Evolutionary conservation across 2,888 invertebrate genomes (phyloP).

Genomic region (Dilophus febrilis): DNA sequence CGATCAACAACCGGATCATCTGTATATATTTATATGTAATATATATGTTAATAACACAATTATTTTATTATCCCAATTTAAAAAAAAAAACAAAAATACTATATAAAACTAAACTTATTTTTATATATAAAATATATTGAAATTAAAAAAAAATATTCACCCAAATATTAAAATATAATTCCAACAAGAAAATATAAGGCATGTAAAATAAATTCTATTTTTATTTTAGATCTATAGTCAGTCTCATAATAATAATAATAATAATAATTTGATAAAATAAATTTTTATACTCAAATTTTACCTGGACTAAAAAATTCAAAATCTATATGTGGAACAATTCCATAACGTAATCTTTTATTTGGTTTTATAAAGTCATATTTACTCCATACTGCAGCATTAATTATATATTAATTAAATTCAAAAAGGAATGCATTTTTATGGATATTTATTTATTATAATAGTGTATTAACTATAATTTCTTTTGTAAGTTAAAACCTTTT

Average conservation of each 20-base stretch:
- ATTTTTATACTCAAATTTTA: constrained; percentile 16
- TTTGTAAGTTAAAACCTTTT: no score
- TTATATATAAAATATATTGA: background rate
- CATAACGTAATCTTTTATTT: constrained; percentile 35
- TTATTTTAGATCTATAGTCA: background rate
- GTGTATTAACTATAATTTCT: no score
- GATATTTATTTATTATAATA: no score
- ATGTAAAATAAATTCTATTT: background rate
- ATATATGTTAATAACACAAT: background rate
- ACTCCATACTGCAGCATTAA: constrained; percentile 27
- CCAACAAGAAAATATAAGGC: background rate
- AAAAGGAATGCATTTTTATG: no score
- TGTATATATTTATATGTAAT: background rate
- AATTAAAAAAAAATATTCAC: background rate
- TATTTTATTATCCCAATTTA: background rate
- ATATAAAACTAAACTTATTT: no score
- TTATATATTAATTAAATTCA: no score
- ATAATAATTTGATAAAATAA: background rate
- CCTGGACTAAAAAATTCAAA: constrained; percentile 41
- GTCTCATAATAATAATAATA: no score
- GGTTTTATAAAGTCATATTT: constrained; percentile 15
- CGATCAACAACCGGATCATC: constrained; percentile 16
- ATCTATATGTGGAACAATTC: constrained; percentile 38
- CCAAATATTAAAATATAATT: background rate
- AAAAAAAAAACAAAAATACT: no score